Evolutionary conservation across 2,888 invertebrate species (phyloP), one percentile per base, ranked within the genome.

Genomic region (Arge pagana): DNA sequence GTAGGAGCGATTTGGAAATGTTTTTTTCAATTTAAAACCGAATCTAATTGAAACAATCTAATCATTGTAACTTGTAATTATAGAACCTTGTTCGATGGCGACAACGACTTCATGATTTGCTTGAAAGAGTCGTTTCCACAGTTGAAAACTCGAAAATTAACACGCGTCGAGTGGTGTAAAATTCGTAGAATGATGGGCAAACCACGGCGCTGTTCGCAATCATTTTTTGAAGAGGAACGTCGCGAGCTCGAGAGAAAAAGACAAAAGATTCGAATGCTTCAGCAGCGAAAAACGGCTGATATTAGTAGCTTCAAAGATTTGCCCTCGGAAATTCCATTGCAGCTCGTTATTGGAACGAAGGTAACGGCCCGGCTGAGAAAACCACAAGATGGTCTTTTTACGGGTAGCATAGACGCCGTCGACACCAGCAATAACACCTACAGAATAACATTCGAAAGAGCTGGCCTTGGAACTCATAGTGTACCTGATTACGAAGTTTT

Each of bases 111-210:
- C 72, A 89, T 89, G 78, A 88, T 92, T 59, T 96, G 96, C 72
- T 79, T 99, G 30, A 87, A 87, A 70, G 97, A 98, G 77, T 88
- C 93, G 5, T 97, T 97, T 79, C 97, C 99, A 0, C 89, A 92
- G 67, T 78, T 99, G 53, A 90, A 90, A 71, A 90, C 91, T 19
- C 83, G 89, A 5, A 87, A 88, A 67, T 77, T 99, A 55, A 89
- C 91, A 1, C 85, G 95, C 63, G 86, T 89, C 3, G 95, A 99
- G 72, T 99, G 99, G 99, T 89, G 93, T 48, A 93, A 93, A 77
- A 91, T 99, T 52, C 82, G 98, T 50, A 80, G 96, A 57, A 87
- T 96, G 81, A 95, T 99, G 93, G 98, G 99, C 0, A 97, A 97
- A 71, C 98, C 99, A 0, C 80, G 99, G 41, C 83, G 98, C 69